Conservation (phyloP, 2,797 vertebrate genomes). For the Coregonus sp. region DNA sequence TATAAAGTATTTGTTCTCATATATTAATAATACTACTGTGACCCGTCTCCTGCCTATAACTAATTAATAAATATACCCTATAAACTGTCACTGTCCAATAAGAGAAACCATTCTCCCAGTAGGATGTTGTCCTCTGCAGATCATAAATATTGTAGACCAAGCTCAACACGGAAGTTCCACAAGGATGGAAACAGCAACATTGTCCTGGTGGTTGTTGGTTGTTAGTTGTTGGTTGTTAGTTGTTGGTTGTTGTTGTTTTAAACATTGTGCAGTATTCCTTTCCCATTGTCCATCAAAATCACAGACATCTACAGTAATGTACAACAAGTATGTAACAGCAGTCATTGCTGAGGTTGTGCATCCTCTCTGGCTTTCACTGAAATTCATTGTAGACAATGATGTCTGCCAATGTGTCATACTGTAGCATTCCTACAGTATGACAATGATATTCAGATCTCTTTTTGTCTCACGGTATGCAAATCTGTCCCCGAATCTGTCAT, state of each 20-base stretch:
- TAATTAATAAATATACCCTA: background rate
- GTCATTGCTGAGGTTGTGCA: background rate
- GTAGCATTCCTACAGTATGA: background rate
- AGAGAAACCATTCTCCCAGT: background rate
- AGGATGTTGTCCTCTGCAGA: background rate
- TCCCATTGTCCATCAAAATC: background rate
- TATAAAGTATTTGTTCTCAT: background rate
- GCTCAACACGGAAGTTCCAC: background rate
- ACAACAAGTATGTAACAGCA: background rate
- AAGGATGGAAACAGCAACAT: no score
- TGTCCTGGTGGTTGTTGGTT: no score
- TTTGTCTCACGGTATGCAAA: background rate
- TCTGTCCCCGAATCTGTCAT: background rate
- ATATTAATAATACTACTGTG: background rate
- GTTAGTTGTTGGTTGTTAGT: background rate
- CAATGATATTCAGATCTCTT: background rate
- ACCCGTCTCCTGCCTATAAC: background rate
- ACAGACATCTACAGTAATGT: background rate
- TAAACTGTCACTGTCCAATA: background rate
- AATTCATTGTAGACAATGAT: no score
- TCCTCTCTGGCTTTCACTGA: background rate
- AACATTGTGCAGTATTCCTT: background rate
- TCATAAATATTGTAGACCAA: background rate
- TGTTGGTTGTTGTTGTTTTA: background rate
- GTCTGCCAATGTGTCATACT: no score